A percentile compares a stretch with the other conserved stretches of the same genome.
These are phyloP conservation scores for Deilephila porcellus DNA, from an alignment of 2,888 invertebrate genomes.

Conservation along the genomic window DNA sequence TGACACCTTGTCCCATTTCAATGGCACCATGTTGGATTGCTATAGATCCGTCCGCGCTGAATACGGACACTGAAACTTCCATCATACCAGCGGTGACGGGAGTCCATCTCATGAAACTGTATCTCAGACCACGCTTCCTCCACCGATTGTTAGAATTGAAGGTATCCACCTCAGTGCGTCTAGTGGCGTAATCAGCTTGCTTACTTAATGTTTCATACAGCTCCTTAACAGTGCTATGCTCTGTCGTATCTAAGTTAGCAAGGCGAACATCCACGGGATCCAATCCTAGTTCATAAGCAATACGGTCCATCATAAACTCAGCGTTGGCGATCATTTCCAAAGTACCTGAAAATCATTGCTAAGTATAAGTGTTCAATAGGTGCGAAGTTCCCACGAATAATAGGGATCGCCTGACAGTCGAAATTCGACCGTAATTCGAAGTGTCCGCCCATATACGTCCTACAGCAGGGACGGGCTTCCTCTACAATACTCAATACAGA, in stretches of 20 bases:
- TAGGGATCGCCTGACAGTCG: too few relatives aligned
- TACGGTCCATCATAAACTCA: slow-evolving; percentile 87
- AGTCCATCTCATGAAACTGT: slow-evolving; percentile 86
- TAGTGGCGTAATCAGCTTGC: slow-evolving; percentile 78
- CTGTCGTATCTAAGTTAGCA: slow-evolving; percentile 71
- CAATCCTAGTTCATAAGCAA: slow-evolving; percentile 76
- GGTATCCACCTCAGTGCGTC: slow-evolving; percentile 74
- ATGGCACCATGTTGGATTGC: slow-evolving; percentile 86
- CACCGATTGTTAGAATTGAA: slow-evolving; percentile 88
- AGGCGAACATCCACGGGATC: slow-evolving; percentile 85
- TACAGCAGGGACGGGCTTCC: too few relatives aligned
- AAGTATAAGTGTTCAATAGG: too few relatives aligned
- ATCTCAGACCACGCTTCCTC: slow-evolving; percentile 87
- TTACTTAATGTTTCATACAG: slow-evolving; percentile 81
- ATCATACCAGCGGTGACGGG: slow-evolving; percentile 57
- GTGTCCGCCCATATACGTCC: too few relatives aligned
- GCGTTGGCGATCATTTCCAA: slow-evolving; percentile 82
- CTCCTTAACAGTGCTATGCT: slow-evolving; percentile 55
- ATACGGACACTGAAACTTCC: slow-evolving; percentile 84
- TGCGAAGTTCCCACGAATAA: too few relatives aligned
- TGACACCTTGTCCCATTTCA: slow-evolving; percentile 90
- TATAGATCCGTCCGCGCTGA: slow-evolving; percentile 87
- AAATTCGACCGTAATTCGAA: too few relatives aligned
- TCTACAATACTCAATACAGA: too few relatives aligned
- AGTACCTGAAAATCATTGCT: slow-evolving; percentile 57